Evolutionary conservation across 2,113 vertebrate genomes (phyloP), one percentile per base, ranked within the genome.

Genomic region (Gnathochromis pfefferi): DNA sequence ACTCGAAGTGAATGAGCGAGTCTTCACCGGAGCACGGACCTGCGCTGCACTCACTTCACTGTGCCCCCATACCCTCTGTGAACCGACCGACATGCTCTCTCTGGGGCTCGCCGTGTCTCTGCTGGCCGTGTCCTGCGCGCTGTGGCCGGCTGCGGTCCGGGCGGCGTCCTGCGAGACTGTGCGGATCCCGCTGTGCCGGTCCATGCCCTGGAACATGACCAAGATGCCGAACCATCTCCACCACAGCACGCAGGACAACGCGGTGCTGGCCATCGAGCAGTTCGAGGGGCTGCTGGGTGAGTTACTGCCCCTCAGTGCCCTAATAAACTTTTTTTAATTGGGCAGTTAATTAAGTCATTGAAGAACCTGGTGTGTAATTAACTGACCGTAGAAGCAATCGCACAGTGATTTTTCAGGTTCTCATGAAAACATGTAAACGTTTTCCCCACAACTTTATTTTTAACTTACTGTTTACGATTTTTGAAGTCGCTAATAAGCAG

Each of bases 161-260:
- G 97, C 94, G 85, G 98, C 96, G 33, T 96, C 98, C 83, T 99
- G 98, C 73, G 98, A 99, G 94, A 96, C 97, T 3, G 97, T 99
- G 63, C 97, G 98, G 91, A 99, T 99, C 94, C 98, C 98, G 17
- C 95, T 99, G 68, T 99, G 98, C 96, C 94, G 96, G 81, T 96
- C 98, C 49, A 97, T 99, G 96, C 98, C 98, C 19, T 99, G 98
- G 98, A 99, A 99, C 97, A 97, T 99, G 97, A 99, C 98, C 92
- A 99, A 98, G 95, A 99, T 99, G 98, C 98, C 98, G 75, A 99
- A 99, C 97, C 98, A 99, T 95, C 97, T 99, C 92, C 98, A 99
- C 96, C 98, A 99, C 97, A 99, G 98, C 97, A 99, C 98, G 65
- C 98, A 99, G 97, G 98, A 97, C 89, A 99, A 99, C 96, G 98